These are phyloP conservation scores for Halictus ligatus DNA, from an alignment of 2,888 invertebrate species.

Conservation along the genomic window DNA sequence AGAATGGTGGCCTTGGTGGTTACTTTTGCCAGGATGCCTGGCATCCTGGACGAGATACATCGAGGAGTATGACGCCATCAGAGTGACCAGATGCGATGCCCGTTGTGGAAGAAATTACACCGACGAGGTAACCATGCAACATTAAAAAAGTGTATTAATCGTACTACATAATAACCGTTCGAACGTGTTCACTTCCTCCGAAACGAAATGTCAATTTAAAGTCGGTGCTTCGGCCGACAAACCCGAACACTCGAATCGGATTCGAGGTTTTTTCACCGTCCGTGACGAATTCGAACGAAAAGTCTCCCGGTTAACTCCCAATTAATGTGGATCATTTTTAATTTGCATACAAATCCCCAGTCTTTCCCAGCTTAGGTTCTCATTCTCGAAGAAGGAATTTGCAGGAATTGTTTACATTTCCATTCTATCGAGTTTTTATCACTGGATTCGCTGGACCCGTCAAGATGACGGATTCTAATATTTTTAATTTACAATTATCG, in stretches of 20 bases:
- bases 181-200: neutral
- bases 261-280: neutral
- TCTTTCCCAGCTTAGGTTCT: no score
- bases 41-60: conserved; percentile 77
- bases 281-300: no score
- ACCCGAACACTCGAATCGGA: neutral
- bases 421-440: no score
- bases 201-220: neutral
- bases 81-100: conserved; percentile 87
- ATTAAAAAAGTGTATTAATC: neutral
- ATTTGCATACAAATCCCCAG: no score
- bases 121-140: conserved; percentile 69
- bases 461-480: no score
- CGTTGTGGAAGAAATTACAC: conserved; percentile 85
- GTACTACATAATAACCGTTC: neutral
- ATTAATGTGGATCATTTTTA: no score
- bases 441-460: no score
- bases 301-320: neutral
- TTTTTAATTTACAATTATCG: no score
- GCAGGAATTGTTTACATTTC: no score
- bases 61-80: conserved; percentile 85
- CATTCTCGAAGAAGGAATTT: no score
- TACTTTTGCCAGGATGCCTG: conserved; percentile 73
- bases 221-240: neutral
- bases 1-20: conserved; percentile 78